Evolutionary conservation across 2,888 invertebrate genomes (phyloP).

Genomic region (Galerucella nymphaeae): DNA sequence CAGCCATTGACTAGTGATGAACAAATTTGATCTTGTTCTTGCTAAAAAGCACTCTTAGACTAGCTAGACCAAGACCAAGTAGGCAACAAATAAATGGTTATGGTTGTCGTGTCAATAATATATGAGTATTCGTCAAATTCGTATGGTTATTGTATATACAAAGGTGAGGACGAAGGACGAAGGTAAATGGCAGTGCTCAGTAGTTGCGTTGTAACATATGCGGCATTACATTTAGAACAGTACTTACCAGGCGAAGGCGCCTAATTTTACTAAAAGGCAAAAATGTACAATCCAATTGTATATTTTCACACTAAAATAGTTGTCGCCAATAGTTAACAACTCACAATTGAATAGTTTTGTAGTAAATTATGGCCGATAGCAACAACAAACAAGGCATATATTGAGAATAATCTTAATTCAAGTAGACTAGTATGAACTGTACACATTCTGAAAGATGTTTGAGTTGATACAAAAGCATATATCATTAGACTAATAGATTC

Average conservation of each 20-base stretch:
- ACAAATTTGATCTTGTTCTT: too few relatives aligned
- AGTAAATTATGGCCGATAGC: too few relatives aligned
- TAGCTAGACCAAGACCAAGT: too few relatives aligned
- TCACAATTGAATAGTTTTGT: too few relatives aligned
- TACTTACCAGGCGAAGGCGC: constrained; percentile 55
- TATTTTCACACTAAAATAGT: constrained; percentile 32
- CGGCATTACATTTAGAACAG: constrained; percentile 50
- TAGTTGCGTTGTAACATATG: constrained; percentile 62
- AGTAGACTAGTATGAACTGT: neutral
- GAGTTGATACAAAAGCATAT: too few relatives aligned
- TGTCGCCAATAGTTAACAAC: neutral
- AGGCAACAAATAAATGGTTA: too few relatives aligned
- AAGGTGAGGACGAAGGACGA: constrained; percentile 37
- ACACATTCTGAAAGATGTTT: neutral
- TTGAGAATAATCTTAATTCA: neutral
- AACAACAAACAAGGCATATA: neutral
- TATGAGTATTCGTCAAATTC: neutral
- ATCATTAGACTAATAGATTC: too few relatives aligned
- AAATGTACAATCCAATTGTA: constrained; percentile 53
- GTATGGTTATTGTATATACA: constrained; percentile 35
- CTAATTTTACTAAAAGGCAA: constrained; percentile 54
- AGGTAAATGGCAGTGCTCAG: constrained; percentile 63
- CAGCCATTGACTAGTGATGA: too few relatives aligned
- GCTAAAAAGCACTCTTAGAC: too few relatives aligned
- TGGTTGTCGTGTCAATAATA: neutral